phyloP scores from a whole-genome alignment of 2,113 vertebrate genomes.

The Oophaga pumilio region DNA sequence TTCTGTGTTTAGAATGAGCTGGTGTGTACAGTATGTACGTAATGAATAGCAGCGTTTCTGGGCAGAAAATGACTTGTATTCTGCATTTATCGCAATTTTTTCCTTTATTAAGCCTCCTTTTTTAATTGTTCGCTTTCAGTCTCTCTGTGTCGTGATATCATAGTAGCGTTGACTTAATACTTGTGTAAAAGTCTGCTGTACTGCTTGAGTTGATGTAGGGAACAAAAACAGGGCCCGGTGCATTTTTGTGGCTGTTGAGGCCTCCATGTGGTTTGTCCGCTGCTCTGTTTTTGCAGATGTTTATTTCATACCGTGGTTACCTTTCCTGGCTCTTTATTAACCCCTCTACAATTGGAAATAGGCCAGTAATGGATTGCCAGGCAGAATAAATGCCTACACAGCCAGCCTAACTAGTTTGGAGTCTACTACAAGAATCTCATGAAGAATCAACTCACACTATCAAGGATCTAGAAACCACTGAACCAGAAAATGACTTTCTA shows the following conservation, averaged over 20 bases:
- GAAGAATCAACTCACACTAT: not conserved
- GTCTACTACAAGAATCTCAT: not conserved
- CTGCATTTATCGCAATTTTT: no score
- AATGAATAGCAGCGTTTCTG: no score
- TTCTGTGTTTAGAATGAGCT: no score
- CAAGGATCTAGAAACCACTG: constrained; percentile 1
- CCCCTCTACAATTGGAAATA: constrained; percentile 2
- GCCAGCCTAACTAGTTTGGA: constrained; percentile 6
- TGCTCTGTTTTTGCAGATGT: constrained; percentile 52
- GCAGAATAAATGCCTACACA: constrained; percentile 37
- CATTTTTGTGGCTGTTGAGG: constrained; percentile 55
- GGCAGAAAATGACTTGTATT: no score
- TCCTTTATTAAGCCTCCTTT: no score
- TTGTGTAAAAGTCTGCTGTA: not conserved
- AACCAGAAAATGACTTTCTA: constrained; percentile 39
- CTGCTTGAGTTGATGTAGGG: constrained; percentile 25
- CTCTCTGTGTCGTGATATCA: not conserved
- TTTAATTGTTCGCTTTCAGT: no score
- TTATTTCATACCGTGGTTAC: constrained; percentile 55
- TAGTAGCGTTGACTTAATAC: not conserved
- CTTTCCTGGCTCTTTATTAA: constrained; percentile 49
- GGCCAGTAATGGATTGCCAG: constrained; percentile 9
- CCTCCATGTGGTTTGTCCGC: constrained; percentile 55
- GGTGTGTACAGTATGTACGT: no score
- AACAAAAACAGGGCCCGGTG: constrained; percentile 7